phyloP scores from a whole-genome alignment of 2,797 vertebrate genomes.

The Anomalospiza imberbis region DNA sequence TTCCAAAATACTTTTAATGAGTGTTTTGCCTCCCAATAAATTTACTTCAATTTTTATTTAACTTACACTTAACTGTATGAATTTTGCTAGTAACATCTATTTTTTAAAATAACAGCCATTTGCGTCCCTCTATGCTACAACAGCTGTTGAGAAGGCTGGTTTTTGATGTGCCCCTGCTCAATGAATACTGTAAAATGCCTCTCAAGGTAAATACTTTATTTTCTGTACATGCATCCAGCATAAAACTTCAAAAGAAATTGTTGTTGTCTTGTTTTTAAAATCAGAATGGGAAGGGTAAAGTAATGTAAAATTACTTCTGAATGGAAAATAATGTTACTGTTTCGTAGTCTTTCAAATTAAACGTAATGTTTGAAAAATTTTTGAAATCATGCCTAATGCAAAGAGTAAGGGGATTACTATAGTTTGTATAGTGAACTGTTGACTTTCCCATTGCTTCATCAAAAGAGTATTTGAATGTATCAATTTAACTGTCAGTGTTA shows the following conservation, averaged over 20 bases:
- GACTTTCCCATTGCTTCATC: background rate
- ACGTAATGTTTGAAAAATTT: background rate
- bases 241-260: background rate
- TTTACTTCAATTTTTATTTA: background rate
- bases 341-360: background rate
- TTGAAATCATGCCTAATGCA: background rate
- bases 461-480: background rate
- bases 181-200: slow-evolving; percentile 98
- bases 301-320: background rate
- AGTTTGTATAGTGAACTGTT: background rate
- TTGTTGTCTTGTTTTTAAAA: background rate
- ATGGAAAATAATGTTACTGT: background rate
- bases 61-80: background rate
- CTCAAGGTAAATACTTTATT: slow-evolving; percentile 82
- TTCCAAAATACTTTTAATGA: background rate
- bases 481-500: background rate
- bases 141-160: slow-evolving; percentile 93
- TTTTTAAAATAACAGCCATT: slow-evolving; percentile 77
- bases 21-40: background rate
- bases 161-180: slow-evolving; percentile 96
- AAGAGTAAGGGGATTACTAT: background rate
- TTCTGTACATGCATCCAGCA: background rate
- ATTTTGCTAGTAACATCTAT: background rate
- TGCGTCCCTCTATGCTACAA: slow-evolving; percentile 96
- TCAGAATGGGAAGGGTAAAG: background rate